phyloP scores from a whole-genome alignment of 1,140 invertebrate genomes.

The Chironomus tepperi region DNA sequence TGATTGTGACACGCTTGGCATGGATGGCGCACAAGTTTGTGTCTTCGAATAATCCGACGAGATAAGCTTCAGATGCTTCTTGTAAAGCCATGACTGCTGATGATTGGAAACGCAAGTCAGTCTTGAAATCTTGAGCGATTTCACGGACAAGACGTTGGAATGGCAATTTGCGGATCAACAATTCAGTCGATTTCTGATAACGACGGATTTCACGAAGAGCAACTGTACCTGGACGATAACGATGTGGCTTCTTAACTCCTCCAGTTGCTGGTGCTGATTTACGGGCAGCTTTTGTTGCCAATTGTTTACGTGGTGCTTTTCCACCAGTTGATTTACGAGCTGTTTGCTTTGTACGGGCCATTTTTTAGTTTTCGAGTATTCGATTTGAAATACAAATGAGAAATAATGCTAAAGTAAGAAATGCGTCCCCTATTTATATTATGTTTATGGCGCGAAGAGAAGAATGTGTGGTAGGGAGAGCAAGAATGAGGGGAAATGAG shows the following conservation, averaged over 20 bases:
- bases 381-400: slow-evolving; percentile 25
- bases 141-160: slow-evolving; percentile 79
- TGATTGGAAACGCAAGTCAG: slow-evolving; percentile 71
- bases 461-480: background rate
- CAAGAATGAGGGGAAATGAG: background rate
- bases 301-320: slow-evolving; percentile 70
- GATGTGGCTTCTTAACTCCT: slow-evolving; percentile 73
- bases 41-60: slow-evolving; percentile 88
- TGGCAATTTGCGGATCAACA: slow-evolving; percentile 77
- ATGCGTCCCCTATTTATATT: slow-evolving; percentile 24
- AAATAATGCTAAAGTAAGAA: slow-evolving; percentile 24
- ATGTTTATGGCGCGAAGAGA: background rate
- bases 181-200: slow-evolving; percentile 71
- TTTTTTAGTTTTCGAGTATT: slow-evolving; percentile 27
- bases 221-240: slow-evolving; percentile 67
- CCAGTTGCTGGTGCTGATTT: slow-evolving; percentile 77
- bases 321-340: slow-evolving; percentile 74
- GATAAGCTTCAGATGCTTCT: slow-evolving; percentile 85
- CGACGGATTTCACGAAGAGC: slow-evolving; percentile 69
- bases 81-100: slow-evolving; percentile 68
- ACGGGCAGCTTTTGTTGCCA: slow-evolving; percentile 69
- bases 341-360: slow-evolving; percentile 71
- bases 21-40: slow-evolving; percentile 92
- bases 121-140: slow-evolving; percentile 78
- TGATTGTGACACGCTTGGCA: slow-evolving; percentile 89